Evolutionary conservation across 2,113 vertebrate species (phyloP), one percentile per base, ranked within the genome.

Genomic region (Oreochromis aureus): DNA sequence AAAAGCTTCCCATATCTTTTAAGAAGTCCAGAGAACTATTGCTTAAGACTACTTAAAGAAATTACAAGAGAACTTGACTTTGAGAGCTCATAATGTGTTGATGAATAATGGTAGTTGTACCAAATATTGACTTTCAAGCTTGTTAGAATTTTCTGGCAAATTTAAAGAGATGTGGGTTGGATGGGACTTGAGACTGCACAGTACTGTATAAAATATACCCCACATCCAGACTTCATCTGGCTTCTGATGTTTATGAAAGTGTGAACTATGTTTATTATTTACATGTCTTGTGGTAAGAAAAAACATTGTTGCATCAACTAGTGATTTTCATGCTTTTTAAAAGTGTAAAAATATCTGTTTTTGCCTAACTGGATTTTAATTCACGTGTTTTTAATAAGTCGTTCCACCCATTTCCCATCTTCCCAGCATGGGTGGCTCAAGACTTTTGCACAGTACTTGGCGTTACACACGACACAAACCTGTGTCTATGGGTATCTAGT

Each of bases 11-110:
- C 11, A 15, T 69, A 36, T 41, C 0, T 41, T 69, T 69, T 24
- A 41, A 69, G n/a, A 2, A 69, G 0, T 41, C 2, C 0, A 0
- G 19, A 69, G 11, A 69, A 24, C 36, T 9, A 41, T 24, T 41
- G 3, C 0, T 69, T 22, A 15, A 24, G n/a, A 69, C 0, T 41
- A 15, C 63, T 41, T 41, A 24, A 41, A 69, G 36, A 24, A 69
- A 15, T 69, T 41, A 69, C 36, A 9, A 69, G n/a, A 24, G 36
- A 69, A 41, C n/a, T 41, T 22, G 61, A 66, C 61, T n/a, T 39
- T 22, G 6, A 39, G 34, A 66, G 61, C 39, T 69, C 4, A 69
- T 13, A 39, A 39, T 69, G 34, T 69, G 11, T 41, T 69, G 63
- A 2, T 22, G 34, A 69, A 69, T 22, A 41, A 69, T 39, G 34